Conservation (phyloP, 2,113 vertebrate species). For the Rhinogobius similis region DNA sequence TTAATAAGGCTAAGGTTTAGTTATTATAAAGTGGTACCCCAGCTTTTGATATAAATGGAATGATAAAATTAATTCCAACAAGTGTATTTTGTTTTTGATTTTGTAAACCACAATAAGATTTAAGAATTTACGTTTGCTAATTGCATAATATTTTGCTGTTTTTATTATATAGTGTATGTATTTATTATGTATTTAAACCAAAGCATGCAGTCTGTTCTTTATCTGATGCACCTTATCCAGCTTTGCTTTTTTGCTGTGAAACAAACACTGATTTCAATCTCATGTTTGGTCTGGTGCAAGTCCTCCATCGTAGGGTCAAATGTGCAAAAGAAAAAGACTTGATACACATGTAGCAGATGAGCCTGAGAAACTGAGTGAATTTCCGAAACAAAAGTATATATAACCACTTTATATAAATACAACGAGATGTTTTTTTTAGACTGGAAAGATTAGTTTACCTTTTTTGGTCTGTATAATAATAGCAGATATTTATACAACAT, state of each 20-base stretch:
- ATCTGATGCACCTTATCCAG: background rate
- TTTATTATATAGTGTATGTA: background rate
- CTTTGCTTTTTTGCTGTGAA: constrained; percentile 10
- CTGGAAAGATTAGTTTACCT: constrained; percentile 20
- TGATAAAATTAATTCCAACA: background rate
- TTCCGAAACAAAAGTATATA: constrained; percentile 43
- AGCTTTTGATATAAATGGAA: background rate
- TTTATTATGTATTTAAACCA: background rate
- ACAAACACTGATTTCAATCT: background rate
- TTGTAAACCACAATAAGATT: too few relatives aligned
- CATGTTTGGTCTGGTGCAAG: constrained; percentile 3
- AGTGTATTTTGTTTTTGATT: background rate
- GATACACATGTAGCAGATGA: background rate
- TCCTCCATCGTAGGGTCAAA: background rate
- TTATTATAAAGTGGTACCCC: background rate
- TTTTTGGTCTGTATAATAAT: constrained; percentile 32
- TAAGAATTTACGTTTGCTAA: background rate
- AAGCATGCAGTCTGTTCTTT: constrained; percentile 21
- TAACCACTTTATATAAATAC: constrained; percentile 41
- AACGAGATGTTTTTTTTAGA: constrained; percentile 24
- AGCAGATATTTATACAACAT: background rate
- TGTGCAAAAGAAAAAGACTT: too few relatives aligned
- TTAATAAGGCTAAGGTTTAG: too few relatives aligned
- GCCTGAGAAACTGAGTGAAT: constrained; percentile 53
- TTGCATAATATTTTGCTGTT: background rate